Base-by-base conservation (phyloP, 2,888 invertebrate species). In the Macroteleia sp. region DNA sequence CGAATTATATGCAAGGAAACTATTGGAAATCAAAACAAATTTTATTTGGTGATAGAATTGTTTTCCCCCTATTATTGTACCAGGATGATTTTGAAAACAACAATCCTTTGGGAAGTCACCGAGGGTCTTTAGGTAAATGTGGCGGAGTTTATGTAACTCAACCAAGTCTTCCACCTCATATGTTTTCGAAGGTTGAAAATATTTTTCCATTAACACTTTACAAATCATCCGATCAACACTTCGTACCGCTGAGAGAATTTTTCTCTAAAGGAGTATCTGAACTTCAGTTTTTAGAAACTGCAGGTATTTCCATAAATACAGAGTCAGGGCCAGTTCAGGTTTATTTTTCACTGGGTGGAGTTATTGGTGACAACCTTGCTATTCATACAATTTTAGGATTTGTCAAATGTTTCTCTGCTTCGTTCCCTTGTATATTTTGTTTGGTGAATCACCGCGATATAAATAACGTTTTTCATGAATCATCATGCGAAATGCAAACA, bases 311-410 rank as follows among this genome's bases (percentile, higher is more conserved):
- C 9, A 57, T 78, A 30, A 19, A 16, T 32, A 56, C 69, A 25
- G 19, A 52, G 25, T 20, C 17, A 22, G 71, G 76, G 6, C 2
- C 10, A 19, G 16, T 41, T 30, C 14, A 52, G 39, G 19, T 48
- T 28, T 20, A 19, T 62, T 36, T 70, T 42, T 73, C 66, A 22
- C 69, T 69, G 10, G 32, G 22, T 28, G 20, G 54, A 22, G 48
- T 81, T 17, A 79, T 74, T 50, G 74, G 78, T 8, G 74, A 81
- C 28, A 81, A 81, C 42, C 59, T 81, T 22, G 74, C 70, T 5
- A 17, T 77, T n/a, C 64, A 80, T 30, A 39, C 64, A 12, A 66
- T 81, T 4, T 28, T 79, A 10, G 81, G 81, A 9, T 79, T 81
- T 19, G 44, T 56, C 5, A 56, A 67, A 56, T 52, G 66, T 62